A percentile compares a stretch with the other conserved stretches of the same genome.
phyloP scores from a whole-genome alignment of 1,140 invertebrate species.

The Sitobion miscanthi region DNA sequence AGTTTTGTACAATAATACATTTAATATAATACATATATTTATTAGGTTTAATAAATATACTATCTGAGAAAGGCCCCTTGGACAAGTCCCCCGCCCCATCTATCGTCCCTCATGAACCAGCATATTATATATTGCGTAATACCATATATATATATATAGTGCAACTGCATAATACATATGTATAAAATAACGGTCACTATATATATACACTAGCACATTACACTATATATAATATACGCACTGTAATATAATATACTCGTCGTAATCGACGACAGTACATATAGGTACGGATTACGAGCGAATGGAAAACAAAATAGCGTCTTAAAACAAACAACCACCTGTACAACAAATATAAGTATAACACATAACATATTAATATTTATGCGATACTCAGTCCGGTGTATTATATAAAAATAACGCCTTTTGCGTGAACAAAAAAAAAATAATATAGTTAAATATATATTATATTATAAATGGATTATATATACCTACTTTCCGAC shows the following conservation, averaged over 20 bases:
- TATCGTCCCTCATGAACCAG: background rate
- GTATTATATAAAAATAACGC: background rate
- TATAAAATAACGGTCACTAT: background rate
- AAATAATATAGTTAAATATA: background rate
- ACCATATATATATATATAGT: background rate
- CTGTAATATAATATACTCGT: background rate
- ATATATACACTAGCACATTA: too few relatives aligned
- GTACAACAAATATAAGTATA: slow-evolving; percentile 6
- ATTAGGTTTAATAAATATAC: background rate
- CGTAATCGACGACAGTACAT: background rate
- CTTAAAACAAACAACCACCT: background rate
- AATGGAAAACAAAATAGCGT: background rate
- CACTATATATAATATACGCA: background rate
- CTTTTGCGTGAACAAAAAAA: background rate
- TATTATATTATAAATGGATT: background rate
- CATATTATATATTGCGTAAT: background rate
- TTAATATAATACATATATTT: background rate
- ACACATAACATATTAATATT: background rate
- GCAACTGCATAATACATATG: background rate
- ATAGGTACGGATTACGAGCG: background rate
- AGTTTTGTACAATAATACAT: background rate
- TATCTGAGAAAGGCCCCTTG: background rate
- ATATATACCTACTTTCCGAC: background rate
- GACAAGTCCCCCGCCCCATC: background rate
- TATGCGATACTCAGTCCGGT: background rate